phyloP scores from a whole-genome alignment of 1,140 invertebrate genomes.

The Papilio polytes region DNA sequence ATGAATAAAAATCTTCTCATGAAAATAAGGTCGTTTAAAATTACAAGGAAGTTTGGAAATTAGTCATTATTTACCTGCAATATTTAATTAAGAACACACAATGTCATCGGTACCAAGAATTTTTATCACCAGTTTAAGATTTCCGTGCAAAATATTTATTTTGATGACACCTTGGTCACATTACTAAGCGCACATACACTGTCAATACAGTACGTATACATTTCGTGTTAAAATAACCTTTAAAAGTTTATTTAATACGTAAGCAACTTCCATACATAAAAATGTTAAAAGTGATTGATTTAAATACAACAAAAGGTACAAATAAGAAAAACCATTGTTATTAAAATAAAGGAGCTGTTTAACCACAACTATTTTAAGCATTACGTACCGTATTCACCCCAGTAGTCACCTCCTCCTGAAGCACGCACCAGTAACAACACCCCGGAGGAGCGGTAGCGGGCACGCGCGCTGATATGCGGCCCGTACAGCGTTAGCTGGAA shows the following conservation, averaged over 20 bases:
- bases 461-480: slow-evolving; percentile 89
- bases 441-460: slow-evolving; percentile 91
- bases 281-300: not conserved
- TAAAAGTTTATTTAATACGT: not conserved
- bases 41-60: not conserved
- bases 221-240: slow-evolving; percentile 12
- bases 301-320: too few species aligned
- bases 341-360: not conserved
- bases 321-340: not conserved
- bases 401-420: slow-evolving; percentile 92
- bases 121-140: not conserved
- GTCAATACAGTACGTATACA: not conserved
- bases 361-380: not conserved
- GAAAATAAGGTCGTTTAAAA: not conserved
- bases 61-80: not conserved
- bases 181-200: not conserved
- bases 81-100: not conserved
- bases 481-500: slow-evolving; percentile 91
- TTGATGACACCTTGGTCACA: not conserved
- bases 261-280: not conserved
- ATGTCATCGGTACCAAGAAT: slow-evolving; percentile 16
- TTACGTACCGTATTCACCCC: slow-evolving; percentile 91
- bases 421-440: slow-evolving; percentile 91
- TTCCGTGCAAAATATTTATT: slow-evolving; percentile 11
- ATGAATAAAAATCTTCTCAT: not conserved